phyloP scores from a whole-genome alignment of 2,797 vertebrate genomes.

The Acridotheres tristis region DNA sequence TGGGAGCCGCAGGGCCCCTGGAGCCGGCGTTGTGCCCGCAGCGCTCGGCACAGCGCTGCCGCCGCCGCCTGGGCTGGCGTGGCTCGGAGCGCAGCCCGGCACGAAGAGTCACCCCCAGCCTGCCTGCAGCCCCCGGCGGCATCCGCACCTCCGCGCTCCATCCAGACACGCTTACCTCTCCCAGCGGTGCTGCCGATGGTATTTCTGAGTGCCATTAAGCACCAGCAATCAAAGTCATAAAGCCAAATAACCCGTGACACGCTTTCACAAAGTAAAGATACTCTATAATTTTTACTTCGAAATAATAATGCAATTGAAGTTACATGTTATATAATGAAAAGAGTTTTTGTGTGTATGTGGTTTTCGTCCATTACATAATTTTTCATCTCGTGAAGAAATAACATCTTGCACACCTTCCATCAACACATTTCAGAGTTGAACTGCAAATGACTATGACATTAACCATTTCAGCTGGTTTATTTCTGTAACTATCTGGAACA shows the following conservation, averaged over 20 bases:
- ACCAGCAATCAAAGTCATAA: background rate
- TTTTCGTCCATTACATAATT: background rate
- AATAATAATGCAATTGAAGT: background rate
- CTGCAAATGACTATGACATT: background rate
- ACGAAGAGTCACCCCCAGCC: accelerated
- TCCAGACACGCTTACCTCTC: accelerated
- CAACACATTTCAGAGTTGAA: background rate
- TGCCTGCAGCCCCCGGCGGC: background rate
- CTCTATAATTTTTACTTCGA: background rate
- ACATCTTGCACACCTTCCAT: background rate
- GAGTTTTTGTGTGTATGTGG: accelerated
- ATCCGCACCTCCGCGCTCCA: accelerated
- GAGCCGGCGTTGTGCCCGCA: too few species aligned
- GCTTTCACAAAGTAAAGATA: background rate
- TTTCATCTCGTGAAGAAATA: conserved; percentile 3
- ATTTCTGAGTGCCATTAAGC: background rate
- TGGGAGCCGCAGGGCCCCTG: accelerated
- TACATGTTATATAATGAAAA: background rate
- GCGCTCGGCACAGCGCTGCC: accelerated
- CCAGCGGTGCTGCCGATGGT: accelerated
- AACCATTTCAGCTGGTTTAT: conserved; percentile 34
- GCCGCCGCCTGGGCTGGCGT: accelerated
- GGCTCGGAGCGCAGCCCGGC: accelerated
- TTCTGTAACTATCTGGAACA: background rate
- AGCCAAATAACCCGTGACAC: background rate